Percentiles rank a stretch among this genome's conserved stretches.
Conservation (phyloP, 2,113 vertebrate genomes). For the Coreoperca whiteheadi region DNA sequence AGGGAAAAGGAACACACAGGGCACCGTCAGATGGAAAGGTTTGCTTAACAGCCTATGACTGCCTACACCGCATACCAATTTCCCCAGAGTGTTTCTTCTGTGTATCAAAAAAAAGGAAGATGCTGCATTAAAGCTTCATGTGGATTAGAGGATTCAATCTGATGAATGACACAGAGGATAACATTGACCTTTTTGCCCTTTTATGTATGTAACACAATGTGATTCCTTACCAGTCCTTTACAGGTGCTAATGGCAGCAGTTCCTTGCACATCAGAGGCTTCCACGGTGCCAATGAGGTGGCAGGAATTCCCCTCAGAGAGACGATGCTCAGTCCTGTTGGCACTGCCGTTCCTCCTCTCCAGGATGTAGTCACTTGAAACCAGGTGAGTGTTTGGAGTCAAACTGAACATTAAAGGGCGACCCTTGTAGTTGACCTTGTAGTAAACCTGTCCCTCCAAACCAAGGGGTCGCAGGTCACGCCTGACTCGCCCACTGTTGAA, state of each 20-base stretch:
- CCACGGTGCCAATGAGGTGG: constrained; percentile 88
- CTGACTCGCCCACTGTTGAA: constrained; percentile 77
- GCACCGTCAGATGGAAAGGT: constrained; percentile 62
- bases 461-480: constrained; percentile 76
- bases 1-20: constrained; percentile 62
- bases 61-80: constrained; percentile 40
- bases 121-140: neutral
- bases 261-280: constrained; percentile 71
- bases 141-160: neutral
- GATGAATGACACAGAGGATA: constrained; percentile 11
- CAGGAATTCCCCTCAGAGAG: constrained; percentile 77
- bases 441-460: constrained; percentile 81
- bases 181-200: neutral
- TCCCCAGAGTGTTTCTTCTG: constrained; percentile 8
- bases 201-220: neutral
- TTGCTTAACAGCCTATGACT: constrained; percentile 38
- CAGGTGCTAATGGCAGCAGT: constrained; percentile 92
- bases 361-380: constrained; percentile 88
- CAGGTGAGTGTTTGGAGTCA: constrained; percentile 87
- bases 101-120: constrained; percentile 25
- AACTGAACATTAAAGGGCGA: constrained; percentile 88
- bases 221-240: constrained; percentile 90
- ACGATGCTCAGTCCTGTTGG: constrained; percentile 76
- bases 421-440: constrained; percentile 88
- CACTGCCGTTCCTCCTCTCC: constrained; percentile 87